Evolutionary conservation across 2,797 vertebrate genomes (phyloP), one percentile per base, ranked within the genome.

Genomic region (Pipistrellus nathusii): DNA sequence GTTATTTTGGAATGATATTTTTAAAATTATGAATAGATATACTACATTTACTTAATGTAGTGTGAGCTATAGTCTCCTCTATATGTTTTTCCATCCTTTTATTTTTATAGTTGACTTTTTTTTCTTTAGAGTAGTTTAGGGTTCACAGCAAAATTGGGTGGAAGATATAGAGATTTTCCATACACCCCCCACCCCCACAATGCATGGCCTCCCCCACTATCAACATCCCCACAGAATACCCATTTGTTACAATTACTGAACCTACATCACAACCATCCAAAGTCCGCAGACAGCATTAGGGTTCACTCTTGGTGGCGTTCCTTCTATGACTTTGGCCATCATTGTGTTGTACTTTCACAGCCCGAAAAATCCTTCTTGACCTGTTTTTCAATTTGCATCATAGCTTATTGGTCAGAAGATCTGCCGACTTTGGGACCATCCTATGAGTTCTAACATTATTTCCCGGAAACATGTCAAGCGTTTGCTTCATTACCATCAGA

Each of bases 351-450:
- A 69, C 66, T 82, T 82, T 35, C 51, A 69, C 15, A 30, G n/a
- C 78, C 78, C 53, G 77, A 71, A 62, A 87, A 91, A 53, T 64
- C 44, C 32, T 75, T 5, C 41, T 83, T 90, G 90, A 30, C 8
- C 1, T 82, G 64, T 53, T 82, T 92, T 95, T 91, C 35, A 15
- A 92, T 95, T 98, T 96, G 27, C 13, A 64, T 71, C 17, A 59
- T 80, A 99, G 98, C 96, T 85, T 87, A 97, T 98, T 87, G 97
- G 98, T 59, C 96, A 96, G 93, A 98, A 98, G 85, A 93, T 98
- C 44, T 85, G 53, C 44, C 98, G 96, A 78, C 92, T 98, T n/a
- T 98, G 98, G 98, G 98, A 98, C 93, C 98, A 98, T 93, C 98
- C 98, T 0, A 27, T 98, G 93, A 98, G 98, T 85, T 98, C 98